phyloP scores from a whole-genome alignment of 2,888 invertebrate species.

The Imbricaverruca yamaguchii region DNA sequence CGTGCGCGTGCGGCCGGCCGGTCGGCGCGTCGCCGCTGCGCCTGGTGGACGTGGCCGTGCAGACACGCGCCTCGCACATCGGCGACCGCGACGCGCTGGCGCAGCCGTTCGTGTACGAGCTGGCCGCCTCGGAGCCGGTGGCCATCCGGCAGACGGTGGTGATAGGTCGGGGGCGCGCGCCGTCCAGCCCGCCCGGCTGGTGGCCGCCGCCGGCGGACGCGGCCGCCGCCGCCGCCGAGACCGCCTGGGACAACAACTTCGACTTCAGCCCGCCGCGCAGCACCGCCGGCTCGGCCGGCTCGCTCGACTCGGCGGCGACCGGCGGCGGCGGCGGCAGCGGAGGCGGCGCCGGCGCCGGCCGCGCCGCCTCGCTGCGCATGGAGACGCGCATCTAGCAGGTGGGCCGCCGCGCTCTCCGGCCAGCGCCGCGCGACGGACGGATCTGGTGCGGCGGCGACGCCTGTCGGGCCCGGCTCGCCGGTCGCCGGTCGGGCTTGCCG shows the following conservation, averaged over 20 bases:
- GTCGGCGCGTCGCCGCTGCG: not conserved
- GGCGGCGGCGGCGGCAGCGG: not conserved
- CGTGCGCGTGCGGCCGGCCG: slow-evolving; percentile 29
- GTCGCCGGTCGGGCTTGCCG: too few relatives aligned
- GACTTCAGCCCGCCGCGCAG: slow-evolving; percentile 3
- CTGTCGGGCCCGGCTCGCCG: too few relatives aligned
- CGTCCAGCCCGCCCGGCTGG: not conserved
- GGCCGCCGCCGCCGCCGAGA: not conserved
- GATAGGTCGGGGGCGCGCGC: not conserved
- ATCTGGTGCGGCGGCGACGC: too few relatives aligned
- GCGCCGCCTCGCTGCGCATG: not conserved
- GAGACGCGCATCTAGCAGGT: too few relatives aligned
- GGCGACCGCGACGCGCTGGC: not conserved
- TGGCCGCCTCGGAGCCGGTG: not conserved
- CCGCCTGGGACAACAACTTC: not conserved
- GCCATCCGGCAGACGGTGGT: not conserved
- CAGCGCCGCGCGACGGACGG: too few relatives aligned
- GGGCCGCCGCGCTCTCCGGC: too few relatives aligned
- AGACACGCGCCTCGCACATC: not conserved
- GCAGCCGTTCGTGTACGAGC: not conserved
- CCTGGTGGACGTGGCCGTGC: not conserved
- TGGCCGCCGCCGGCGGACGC: not conserved
- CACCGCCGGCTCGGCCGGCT: too few relatives aligned
- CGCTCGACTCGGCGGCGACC: not conserved
- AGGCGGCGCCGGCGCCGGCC: not conserved